These are phyloP conservation scores for Apolygus lucorum DNA, from an alignment of 1,140 invertebrate species.

Conservation along the genomic window DNA sequence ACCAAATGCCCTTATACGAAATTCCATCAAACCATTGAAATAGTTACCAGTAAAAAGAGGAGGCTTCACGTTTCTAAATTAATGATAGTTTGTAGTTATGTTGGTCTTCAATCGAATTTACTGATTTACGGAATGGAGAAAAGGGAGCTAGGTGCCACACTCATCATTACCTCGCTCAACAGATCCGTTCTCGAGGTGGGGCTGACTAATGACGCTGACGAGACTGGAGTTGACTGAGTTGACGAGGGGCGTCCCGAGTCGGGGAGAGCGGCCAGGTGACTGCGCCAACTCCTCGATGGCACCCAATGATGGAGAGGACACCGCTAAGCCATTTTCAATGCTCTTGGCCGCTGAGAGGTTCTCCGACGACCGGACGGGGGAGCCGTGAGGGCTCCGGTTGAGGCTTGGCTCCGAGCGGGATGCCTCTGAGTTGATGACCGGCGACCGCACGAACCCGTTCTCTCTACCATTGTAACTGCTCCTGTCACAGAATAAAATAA, in stretches of 20 bases:
- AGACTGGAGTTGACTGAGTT: constrained; percentile 16
- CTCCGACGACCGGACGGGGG: neutral
- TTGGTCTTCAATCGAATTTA: no score
- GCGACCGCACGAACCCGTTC: constrained; percentile 8
- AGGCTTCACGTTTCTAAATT: no score
- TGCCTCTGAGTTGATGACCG: constrained; percentile 5
- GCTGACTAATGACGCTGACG: constrained; percentile 19
- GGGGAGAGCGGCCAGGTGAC: neutral
- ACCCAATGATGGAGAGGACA: constrained; percentile 16
- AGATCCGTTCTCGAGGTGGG: neutral
- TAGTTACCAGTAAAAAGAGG: no score
- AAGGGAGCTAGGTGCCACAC: no score
- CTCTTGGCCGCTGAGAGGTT: neutral
- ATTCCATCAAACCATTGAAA: no score
- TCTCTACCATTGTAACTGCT: neutral
- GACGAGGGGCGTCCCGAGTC: neutral
- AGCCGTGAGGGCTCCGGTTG: neutral
- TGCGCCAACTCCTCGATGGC: neutral
- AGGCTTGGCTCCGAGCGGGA: constrained; percentile 1
- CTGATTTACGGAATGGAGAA: no score
- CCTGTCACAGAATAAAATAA: neutral
- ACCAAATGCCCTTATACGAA: no score
- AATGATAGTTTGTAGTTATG: no score
- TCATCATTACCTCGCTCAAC: neutral
- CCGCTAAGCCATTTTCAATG: constrained; percentile 11